Conservation (phyloP, 2,888 invertebrate genomes). For the Yponomeuta cagnagella region DNA sequence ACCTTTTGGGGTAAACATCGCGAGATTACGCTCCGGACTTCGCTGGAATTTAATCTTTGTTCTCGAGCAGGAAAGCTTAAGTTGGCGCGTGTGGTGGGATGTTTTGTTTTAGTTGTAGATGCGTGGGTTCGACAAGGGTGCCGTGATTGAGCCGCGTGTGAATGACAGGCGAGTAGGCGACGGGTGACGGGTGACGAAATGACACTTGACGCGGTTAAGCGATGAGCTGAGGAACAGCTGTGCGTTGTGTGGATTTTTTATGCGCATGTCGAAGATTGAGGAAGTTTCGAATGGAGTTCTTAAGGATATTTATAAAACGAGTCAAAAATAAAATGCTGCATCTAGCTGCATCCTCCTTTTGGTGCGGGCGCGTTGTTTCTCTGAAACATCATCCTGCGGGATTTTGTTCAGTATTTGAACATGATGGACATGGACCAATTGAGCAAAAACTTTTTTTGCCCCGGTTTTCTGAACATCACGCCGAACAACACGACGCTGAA, state of each 20-base stretch:
- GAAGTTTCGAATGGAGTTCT: not conserved
- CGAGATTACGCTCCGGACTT: not conserved
- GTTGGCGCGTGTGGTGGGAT: not conserved
- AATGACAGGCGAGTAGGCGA: not conserved
- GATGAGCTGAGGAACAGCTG: not conserved
- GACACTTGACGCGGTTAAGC: not conserved
- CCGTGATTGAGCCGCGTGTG: conserved; percentile 5
- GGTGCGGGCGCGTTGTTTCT: too few relatives aligned
- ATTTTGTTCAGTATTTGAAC: too few relatives aligned
- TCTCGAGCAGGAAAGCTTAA: not conserved
- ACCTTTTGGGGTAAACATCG: conserved; percentile 3
- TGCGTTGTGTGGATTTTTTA: not conserved
- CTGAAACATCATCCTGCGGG: too few relatives aligned
- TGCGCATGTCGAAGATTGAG: not conserved
- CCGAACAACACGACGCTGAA: too few relatives aligned
- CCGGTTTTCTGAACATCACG: too few relatives aligned
- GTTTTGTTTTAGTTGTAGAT: not conserved
- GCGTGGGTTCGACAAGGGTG: not conserved
- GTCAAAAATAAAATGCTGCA: too few relatives aligned
- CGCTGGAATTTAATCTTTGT: not conserved
- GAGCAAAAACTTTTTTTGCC: too few relatives aligned
- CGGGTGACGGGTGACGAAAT: conserved; percentile 3
- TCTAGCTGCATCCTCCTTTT: too few relatives aligned
- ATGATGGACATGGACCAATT: too few relatives aligned
- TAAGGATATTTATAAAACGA: too few relatives aligned